phyloP scores from a whole-genome alignment of 1,140 invertebrate species.

The Drosophila sproati region DNA sequence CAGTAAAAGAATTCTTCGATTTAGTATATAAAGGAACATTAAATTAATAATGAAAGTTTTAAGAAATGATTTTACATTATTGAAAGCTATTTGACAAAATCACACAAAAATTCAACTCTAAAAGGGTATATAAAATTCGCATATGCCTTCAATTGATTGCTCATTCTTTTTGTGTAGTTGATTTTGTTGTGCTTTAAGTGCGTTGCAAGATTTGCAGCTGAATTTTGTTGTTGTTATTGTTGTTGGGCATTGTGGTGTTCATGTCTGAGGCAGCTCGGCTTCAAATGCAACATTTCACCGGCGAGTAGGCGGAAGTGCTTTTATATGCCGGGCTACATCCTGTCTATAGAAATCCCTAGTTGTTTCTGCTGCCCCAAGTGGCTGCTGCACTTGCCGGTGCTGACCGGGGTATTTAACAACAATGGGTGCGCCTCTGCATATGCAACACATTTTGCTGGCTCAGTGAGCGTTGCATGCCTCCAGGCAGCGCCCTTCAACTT shows the following conservation, averaged over 20 bases:
- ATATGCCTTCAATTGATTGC: constrained; percentile 2
- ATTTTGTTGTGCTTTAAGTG: constrained; percentile 45
- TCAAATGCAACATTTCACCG: constrained; percentile 79
- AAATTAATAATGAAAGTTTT: too few relatives aligned
- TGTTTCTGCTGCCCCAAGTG: constrained; percentile 50
- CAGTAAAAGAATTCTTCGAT: too few relatives aligned
- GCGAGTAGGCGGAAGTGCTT: constrained; percentile 76
- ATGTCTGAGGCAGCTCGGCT: constrained; percentile 59
- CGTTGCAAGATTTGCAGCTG: constrained; percentile 41
- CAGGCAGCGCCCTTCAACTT: constrained; percentile 65
- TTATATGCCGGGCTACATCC: constrained; percentile 76
- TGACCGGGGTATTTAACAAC: constrained; percentile 51
- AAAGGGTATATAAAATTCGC: constrained; percentile 7
- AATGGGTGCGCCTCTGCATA: constrained; percentile 69
- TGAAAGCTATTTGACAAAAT: too few relatives aligned
- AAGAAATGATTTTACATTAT: too few relatives aligned
- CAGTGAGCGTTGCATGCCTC: constrained; percentile 58
- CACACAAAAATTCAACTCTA: not conserved
- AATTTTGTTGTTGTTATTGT: constrained; percentile 27
- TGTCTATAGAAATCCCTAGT: constrained; percentile 67
- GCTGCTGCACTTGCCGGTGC: constrained; percentile 34
- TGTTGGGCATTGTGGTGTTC: constrained; percentile 63
- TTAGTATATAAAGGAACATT: too few relatives aligned
- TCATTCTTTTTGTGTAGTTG: constrained; percentile 30
- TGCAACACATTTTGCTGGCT: constrained; percentile 46